Base-by-base conservation (phyloP, 1,140 invertebrate genomes). In the Brachionus rubens region DNA sequence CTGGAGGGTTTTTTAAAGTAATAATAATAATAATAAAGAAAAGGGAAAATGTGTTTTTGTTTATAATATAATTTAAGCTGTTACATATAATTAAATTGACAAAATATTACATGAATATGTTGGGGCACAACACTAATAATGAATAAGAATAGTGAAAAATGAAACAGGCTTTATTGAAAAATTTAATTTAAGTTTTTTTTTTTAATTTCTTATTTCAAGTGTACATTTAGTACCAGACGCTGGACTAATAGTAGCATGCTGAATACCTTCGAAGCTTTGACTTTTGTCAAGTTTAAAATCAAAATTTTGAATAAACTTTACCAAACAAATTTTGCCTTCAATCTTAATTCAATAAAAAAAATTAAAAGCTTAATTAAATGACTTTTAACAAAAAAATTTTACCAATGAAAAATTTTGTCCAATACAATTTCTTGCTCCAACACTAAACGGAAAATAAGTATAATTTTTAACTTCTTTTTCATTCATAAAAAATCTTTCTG, bases 351-450 rank as follows among this genome's bases (percentile, higher is more conserved):
- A 7, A 46, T 21, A 68, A 28, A 24, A 67, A 67, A 1, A 46
- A 68, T 68, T 68, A n/a, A 14, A n/a, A 0, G 14, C 36, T 30
- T 5, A 19, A 12, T 2, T 7, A 16, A 24, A 65, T 1, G 3
- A 33, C 2, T 30, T 0, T 46, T 30, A 14, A 16, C 16, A 14
- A 43, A 24, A 0, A n/a, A 0, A 6, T 0, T 10, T 70, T 70
- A 70, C 65, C 14, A 48, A 21, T 21, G 36, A 26, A 70, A 70
- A 70, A 50, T 70, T 70, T 50, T 70, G 65, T 7, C 65, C 65
- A 10, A 70, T 70, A 19, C 65, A 70, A 50, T 50, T 70, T 30
- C 65, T 24, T 19, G 65, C 36, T 9, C 65, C 65, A 2, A 70
- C 6, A 36, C 65, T 70, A 50, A 70, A 70, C 0, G 65, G 65